Evolutionary conservation across 2,888 invertebrate genomes (phyloP).

Genomic region (Caenorhabditis sinica): DNA sequence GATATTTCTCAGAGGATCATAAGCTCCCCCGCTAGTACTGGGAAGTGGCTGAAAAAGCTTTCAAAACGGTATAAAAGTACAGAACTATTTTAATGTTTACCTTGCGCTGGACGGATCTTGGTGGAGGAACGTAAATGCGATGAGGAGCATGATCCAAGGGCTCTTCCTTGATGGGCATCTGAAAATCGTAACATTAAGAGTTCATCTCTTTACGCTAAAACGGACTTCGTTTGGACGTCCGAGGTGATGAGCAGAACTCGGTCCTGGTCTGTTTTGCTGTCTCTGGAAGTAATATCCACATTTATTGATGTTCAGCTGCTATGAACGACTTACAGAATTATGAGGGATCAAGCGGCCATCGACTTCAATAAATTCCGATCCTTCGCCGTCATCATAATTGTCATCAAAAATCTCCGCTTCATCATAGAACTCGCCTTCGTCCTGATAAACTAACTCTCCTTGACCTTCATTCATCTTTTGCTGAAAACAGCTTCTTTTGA

Average conservation of each 20-base stretch:
- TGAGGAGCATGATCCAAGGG: conserved; percentile 21
- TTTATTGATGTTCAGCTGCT: too few species aligned
- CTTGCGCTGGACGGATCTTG: conserved; percentile 33
- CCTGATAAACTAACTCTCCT: conserved; percentile 47
- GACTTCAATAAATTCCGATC: conserved; percentile 52
- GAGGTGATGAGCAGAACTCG: conserved; percentile 4
- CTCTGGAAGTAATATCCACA: conserved; percentile 13
- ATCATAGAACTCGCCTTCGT: conserved; percentile 61
- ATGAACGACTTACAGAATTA: conserved; percentile 28
- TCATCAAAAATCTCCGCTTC: conserved; percentile 57
- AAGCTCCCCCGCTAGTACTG: background rate
- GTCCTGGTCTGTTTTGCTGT: conserved; percentile 19
- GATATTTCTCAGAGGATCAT: background rate
- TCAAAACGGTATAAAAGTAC: too few species aligned
- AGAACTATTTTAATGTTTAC: background rate
- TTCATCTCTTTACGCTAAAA: background rate
- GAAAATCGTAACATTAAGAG: background rate
- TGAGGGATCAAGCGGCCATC: conserved; percentile 54
- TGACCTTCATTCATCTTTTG: conserved; percentile 42
- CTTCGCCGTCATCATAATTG: conserved; percentile 39
- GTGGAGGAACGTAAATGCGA: conserved; percentile 43
- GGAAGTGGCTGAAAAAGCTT: conserved; percentile 50
- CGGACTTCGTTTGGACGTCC: conserved; percentile 1
- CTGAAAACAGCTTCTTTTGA: background rate
- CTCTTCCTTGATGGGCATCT: conserved; percentile 31